Base-by-base conservation (phyloP, 2,797 vertebrate species). In the Amblyraja radiata region DNA sequence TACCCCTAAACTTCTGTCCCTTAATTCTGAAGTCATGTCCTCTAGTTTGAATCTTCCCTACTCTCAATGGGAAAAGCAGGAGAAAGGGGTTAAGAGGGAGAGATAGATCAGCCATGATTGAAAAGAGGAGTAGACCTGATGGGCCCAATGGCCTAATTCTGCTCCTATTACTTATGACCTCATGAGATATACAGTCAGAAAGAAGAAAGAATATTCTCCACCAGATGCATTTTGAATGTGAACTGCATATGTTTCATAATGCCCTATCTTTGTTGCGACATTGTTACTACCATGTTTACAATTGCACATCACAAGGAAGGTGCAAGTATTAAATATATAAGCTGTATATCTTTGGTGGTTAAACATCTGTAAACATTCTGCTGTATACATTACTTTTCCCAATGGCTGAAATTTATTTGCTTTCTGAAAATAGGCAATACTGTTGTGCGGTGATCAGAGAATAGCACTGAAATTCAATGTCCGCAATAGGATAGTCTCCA, bases 321-420 rank as follows among this genome's bases (percentile, higher is more conserved):
- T 46, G 65, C 8, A 90, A 71, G 39, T 61, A 84, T 61, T 58
- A 18, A 84, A 84, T n/a, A 28, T 61, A 11, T 84, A 61, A 61
- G 54, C n/a, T 23, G 84, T 88, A 9, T 36, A 32, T 36, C 63
- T 36, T 63, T 88, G n/a, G 7, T 68, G 61, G 84, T 2, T 65
- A 65, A 88, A 88, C 21, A 88, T 86, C 61, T 65, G 84, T 65
- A 63, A 88, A 88, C 65, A 21, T 32, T 36, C n/a, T 88, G 84
- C 63, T 88, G 84, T 28, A 21, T 32, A 65, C 58, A 88, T 88
- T 21, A 88, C 1, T 84, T 28, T 88, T 65, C n/a, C n/a, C 63
- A 63, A 63, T 68, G 32, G 63, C 32, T 88, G 23, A 32, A 36
- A 68, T 21, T 18, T 18, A 92, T 92, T 92, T 92, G 71, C 71